Evolutionary conservation across 2,797 vertebrate genomes (phyloP).

Genomic region (Channallabes apus): DNA sequence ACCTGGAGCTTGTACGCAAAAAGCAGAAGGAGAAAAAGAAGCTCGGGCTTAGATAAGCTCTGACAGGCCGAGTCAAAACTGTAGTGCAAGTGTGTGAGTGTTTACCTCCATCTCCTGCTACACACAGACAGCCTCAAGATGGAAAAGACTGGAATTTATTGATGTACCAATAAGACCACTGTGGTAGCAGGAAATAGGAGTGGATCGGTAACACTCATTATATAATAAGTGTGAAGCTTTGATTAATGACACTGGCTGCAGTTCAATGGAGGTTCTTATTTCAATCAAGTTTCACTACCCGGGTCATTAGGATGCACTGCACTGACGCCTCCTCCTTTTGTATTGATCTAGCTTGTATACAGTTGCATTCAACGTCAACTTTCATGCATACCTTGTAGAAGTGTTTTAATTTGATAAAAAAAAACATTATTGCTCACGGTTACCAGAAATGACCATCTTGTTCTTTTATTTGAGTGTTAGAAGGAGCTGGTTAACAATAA

Average conservation of each 20-base stretch:
- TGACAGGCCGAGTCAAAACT: not conserved
- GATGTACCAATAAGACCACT: not conserved
- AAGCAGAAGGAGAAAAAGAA: constrained; percentile 94
- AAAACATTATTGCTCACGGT: not conserved
- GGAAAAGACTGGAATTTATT: constrained; percentile 10
- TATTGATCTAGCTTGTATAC: constrained; percentile 9
- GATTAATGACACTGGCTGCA: not conserved
- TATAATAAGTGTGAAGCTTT: constrained; percentile 9
- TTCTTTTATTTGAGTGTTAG: not conserved
- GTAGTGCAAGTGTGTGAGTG: constrained; percentile 26
- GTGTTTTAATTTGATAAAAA: constrained; percentile 8
- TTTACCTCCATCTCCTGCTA: constrained; percentile 7
- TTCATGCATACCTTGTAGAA: not conserved
- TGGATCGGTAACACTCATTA: not conserved
- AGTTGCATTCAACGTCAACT: not conserved
- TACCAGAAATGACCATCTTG: not conserved
- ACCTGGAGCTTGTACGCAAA: constrained; percentile 89
- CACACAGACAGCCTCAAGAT: not conserved
- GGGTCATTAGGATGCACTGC: constrained; percentile 19
- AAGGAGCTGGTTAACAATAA: constrained; percentile 18
- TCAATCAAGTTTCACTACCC: not conserved
- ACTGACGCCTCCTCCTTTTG: constrained; percentile 16
- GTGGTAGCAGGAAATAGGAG: not conserved
- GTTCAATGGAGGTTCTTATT: not conserved
- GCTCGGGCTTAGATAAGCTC: constrained; percentile 81